phyloP scores from a whole-genome alignment of 1,140 invertebrate species.

The Aphaenogaster rudis region DNA sequence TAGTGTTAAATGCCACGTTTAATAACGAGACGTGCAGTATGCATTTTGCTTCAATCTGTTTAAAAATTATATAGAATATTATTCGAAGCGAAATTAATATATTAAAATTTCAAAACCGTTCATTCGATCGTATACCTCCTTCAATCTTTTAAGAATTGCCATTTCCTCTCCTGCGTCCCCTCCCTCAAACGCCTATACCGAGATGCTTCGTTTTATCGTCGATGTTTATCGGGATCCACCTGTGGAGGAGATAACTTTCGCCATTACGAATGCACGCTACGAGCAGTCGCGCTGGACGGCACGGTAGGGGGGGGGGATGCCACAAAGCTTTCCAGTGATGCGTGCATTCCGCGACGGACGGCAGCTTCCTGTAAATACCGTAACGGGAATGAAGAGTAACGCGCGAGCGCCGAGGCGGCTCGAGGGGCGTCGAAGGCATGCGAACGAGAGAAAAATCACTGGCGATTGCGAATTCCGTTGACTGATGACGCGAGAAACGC shows the following conservation, averaged over 20 bases:
- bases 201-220: conserved; percentile 9
- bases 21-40: neutral
- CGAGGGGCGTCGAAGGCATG: neutral
- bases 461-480: conserved; percentile 34
- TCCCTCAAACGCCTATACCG: neutral
- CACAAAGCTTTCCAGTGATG: conserved; percentile 44
- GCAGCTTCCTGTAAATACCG: conserved; percentile 38
- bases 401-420: neutral
- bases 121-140: neutral
- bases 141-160: neutral
- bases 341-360: conserved; percentile 49
- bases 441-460: conserved; percentile 15
- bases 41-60: neutral
- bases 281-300: neutral
- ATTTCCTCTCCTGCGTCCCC: neutral
- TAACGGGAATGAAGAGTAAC: conserved; percentile 40
- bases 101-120: too few species aligned
- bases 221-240: conserved; percentile 4
- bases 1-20: neutral
- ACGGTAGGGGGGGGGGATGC: neutral
- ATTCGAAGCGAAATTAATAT: too few species aligned
- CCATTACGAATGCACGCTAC: conserved; percentile 41
- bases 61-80: too few species aligned
- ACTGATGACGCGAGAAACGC: conserved; percentile 5
- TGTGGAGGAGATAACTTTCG: conserved; percentile 40